phyloP scores from a whole-genome alignment of 2,888 invertebrate genomes.

The Pseudococcus viburni region DNA sequence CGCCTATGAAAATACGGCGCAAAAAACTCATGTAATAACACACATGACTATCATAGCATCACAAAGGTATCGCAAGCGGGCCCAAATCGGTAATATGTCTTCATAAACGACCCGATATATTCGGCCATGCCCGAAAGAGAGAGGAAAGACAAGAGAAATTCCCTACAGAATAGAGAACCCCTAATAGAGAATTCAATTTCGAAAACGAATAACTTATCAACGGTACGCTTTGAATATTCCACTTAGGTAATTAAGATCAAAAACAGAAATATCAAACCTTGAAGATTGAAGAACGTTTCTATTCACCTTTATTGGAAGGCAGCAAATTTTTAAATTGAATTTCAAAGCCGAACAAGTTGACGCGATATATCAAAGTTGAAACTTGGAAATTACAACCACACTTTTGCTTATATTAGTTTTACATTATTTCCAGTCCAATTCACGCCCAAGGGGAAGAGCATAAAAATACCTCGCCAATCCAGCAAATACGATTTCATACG shows the following conservation, averaged over 20 bases:
- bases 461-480: neutral
- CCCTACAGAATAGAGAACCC: neutral
- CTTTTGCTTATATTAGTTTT: conserved; percentile 9
- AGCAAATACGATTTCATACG: neutral
- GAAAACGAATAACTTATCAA: conserved; percentile 38
- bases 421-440: neutral
- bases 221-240: conserved; percentile 30
- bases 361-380: conserved; percentile 12
- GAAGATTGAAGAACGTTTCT: neutral
- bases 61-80: conserved; percentile 10
- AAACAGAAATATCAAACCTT: conserved; percentile 43
- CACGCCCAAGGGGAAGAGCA: neutral
- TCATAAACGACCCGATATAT: conserved; percentile 19
- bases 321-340: conserved; percentile 36
- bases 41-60: neutral
- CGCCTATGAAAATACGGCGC: neutral
- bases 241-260: conserved; percentile 49
- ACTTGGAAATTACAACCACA: conserved; percentile 6
- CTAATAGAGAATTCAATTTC: conserved; percentile 41
- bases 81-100: conserved; percentile 22
- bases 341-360: conserved; percentile 30
- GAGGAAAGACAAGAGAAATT: conserved; percentile 27
- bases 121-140: neutral
- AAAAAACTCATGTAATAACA: neutral
- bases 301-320: conserved; percentile 31